These are phyloP conservation scores for Protodeltote pygarga DNA, from an alignment of 2,888 invertebrate species.

Conservation along the genomic window DNA sequence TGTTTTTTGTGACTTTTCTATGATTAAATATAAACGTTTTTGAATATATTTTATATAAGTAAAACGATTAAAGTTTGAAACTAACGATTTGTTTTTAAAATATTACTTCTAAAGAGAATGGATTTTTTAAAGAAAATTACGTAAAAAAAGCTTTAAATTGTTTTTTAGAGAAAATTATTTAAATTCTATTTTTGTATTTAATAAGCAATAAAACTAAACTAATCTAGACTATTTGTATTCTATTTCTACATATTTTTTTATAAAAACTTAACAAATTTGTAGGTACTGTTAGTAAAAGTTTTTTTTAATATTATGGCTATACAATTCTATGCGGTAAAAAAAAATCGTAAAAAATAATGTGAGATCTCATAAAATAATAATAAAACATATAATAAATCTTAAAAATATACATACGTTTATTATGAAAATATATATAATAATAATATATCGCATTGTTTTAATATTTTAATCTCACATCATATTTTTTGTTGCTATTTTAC, in stretches of 20 bases:
- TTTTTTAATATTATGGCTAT: too few species aligned
- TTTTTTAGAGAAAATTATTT: too few species aligned
- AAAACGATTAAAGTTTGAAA: too few species aligned
- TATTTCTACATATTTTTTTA: conserved; percentile 26
- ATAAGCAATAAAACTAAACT: conserved; percentile 36
- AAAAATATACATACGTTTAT: too few species aligned
- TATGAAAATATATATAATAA: too few species aligned
- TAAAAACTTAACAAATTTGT: conserved; percentile 6
- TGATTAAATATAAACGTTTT: too few species aligned
- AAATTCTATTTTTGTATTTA: conserved; percentile 13
- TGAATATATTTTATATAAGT: too few species aligned
- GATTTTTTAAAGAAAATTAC: too few species aligned
- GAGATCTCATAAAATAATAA: conserved; percentile 25
- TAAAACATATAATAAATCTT: conserved; percentile 10
- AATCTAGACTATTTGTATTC: conserved; percentile 35
- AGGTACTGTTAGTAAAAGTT: too few species aligned
- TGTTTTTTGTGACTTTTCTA: too few species aligned
- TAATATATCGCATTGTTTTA: neutral
- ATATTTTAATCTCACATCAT: conserved; percentile 30
- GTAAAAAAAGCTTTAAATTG: conserved; percentile 3
- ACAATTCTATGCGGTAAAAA: neutral
- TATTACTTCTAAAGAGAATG: too few species aligned
- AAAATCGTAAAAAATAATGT: conserved; percentile 26
- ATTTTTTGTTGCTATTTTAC: conserved; percentile 8
- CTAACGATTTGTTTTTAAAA: too few species aligned